A percentile compares a stretch with the other conserved stretches of the same genome.
phyloP scores from a whole-genome alignment of 37 sponge, comb jelly and placozoan species.

The Cladorhizidae sp. region DNA sequence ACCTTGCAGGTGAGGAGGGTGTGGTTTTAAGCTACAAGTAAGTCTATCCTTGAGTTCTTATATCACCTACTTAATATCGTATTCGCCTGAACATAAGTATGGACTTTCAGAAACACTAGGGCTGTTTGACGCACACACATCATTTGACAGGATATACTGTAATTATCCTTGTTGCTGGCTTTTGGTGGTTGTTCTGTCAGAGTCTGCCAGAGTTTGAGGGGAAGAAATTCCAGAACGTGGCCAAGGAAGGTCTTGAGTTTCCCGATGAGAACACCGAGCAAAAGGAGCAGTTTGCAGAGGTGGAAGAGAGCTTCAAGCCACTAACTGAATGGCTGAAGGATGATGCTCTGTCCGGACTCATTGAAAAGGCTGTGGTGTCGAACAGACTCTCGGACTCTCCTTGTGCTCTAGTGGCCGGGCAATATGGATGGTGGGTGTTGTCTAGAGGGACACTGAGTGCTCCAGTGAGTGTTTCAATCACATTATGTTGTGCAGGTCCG shows the following conservation, averaged over 20 bases:
- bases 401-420: conserved; percentile 94
- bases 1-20: conserved; percentile 46
- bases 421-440: conserved; percentile 86
- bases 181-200: neutral
- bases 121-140: too few relatives aligned
- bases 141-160: too few relatives aligned
- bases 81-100: too few relatives aligned
- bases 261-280: conserved; percentile 80
- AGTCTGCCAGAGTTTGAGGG: conserved; percentile 95
- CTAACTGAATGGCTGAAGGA: conserved; percentile 95
- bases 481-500: conserved; percentile 65
- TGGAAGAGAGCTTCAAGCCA: conserved; percentile 79
- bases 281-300: conserved; percentile 82
- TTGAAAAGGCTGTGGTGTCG: conserved; percentile 94
- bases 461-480: neutral
- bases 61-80: neutral
- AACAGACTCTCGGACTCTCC: conserved; percentile 94
- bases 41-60: too few relatives aligned
- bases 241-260: conserved; percentile 95
- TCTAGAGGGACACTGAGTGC: neutral
- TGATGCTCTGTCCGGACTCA: conserved; percentile 72
- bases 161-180: too few relatives aligned
- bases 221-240: conserved; percentile 86
- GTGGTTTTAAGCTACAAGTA: too few relatives aligned
- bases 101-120: too few relatives aligned